These are phyloP conservation scores for Mungos mungo DNA, from an alignment of 2,113 vertebrate species.

Conservation along the genomic window DNA sequence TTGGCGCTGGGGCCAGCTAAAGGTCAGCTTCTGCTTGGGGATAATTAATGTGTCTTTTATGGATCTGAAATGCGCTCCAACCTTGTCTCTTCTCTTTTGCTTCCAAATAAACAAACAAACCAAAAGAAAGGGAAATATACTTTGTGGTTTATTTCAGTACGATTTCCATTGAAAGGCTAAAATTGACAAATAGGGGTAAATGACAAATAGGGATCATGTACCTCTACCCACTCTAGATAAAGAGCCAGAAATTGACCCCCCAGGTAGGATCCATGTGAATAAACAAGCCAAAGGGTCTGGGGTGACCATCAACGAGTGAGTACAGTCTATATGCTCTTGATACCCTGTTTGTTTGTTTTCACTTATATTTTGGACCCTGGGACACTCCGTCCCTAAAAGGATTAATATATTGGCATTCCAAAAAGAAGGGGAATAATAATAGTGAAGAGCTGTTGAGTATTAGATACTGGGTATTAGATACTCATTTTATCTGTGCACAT, in stretches of 20 bases:
- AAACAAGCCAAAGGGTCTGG: not conserved
- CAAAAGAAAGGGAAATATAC: not conserved
- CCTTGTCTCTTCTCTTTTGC: slow-evolving; percentile 58
- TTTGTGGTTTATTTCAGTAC: slow-evolving; percentile 31
- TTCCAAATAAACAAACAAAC: slow-evolving; percentile 65
- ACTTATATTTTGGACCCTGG: not conserved
- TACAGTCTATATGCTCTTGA: not conserved
- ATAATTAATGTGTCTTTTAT: slow-evolving; percentile 82
- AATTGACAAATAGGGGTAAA: not conserved
- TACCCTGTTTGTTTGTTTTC: not conserved
- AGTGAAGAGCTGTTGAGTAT: not conserved
- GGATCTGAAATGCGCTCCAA: slow-evolving; percentile 58
- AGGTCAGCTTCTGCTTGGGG: slow-evolving; percentile 77
- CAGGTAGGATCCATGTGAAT: not conserved
- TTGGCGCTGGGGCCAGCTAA: slow-evolving; percentile 70
- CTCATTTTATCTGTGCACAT: not conserved
- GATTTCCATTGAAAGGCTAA: slow-evolving; percentile 26
- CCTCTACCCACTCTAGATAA: not conserved
- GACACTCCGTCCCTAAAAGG: not conserved
- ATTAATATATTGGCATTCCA: not conserved
- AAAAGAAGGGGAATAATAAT: not conserved
- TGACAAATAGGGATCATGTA: not conserved
- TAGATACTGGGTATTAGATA: not conserved
- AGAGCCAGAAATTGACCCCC: not conserved
- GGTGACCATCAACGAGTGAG: not conserved